Percentiles rank a stretch among this genome's conserved stretches.
Evolutionary conservation across 2,797 vertebrate species (phyloP).

Genomic region (Sebastes diploproa): DNA sequence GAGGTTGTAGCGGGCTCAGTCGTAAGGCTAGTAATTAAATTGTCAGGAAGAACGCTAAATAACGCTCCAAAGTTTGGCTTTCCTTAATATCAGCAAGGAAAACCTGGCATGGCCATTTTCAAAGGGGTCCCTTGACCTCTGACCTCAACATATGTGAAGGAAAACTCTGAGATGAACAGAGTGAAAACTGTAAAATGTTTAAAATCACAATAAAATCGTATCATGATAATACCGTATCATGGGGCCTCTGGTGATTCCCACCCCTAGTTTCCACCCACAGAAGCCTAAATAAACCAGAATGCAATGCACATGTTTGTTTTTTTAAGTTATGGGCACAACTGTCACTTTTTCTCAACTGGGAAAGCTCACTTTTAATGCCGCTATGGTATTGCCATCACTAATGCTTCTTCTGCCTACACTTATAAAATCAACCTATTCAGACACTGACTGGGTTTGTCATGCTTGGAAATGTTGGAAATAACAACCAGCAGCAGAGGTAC

Average conservation of each 20-base stretch:
- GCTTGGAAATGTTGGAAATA: neutral
- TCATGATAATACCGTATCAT: rapidly evolving
- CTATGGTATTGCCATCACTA: neutral
- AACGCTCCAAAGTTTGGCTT: no score
- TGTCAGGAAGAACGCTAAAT: no score
- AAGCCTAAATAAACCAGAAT: neutral
- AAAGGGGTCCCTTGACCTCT: no score
- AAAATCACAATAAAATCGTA: no score
- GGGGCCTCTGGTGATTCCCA: rapidly evolving
- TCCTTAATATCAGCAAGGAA: rapidly evolving
- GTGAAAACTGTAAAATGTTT: no score
- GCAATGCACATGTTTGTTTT: neutral
- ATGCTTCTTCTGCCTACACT: neutral
- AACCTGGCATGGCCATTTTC: no score
- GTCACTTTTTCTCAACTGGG: neutral
- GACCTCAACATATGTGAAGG: no score
- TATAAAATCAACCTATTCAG: neutral
- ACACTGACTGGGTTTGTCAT: neutral
- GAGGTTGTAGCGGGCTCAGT: no score
- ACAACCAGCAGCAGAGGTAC: neutral
- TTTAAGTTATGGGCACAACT: neutral
- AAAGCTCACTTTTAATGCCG: neutral
- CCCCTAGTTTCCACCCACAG: neutral
- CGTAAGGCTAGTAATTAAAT: no score
- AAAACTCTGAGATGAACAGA: no score